Evolutionary conservation across 1,140 invertebrate genomes (phyloP).

Genomic region (Listronotus bonariensis): DNA sequence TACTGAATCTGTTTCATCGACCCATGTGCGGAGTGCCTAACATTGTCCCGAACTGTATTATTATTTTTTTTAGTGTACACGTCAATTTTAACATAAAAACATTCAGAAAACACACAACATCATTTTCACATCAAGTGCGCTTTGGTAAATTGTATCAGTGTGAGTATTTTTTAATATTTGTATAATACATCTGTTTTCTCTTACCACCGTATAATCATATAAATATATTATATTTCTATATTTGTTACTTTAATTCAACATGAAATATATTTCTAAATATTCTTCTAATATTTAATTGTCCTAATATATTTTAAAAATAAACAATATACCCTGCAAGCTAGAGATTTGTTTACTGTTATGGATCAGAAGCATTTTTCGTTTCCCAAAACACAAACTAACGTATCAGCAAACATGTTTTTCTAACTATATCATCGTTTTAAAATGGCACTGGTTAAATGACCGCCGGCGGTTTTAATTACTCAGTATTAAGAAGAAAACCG

Average conservation of each 20-base stretch:
- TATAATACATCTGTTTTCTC: constrained; percentile 10
- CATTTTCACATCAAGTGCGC: constrained; percentile 19
- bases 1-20: too few relatives aligned
- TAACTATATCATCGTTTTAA: too few relatives aligned
- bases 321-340: constrained; percentile 20
- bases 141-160: constrained; percentile 19
- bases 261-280: constrained; percentile 20
- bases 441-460: too few relatives aligned
- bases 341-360: background rate
- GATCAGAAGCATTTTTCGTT: too few relatives aligned
- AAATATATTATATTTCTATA: constrained; percentile 35
- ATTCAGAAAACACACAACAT: constrained; percentile 1
- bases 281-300: constrained; percentile 1
- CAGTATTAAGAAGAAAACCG: too few relatives aligned
- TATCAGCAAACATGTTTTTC: too few relatives aligned
- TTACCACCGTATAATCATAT: constrained; percentile 15
- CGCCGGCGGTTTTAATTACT: too few relatives aligned
- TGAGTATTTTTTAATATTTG: constrained; percentile 8
- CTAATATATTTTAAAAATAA: constrained; percentile 5
- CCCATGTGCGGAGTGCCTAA: too few relatives aligned
- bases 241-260: constrained; percentile 26
- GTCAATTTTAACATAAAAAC: constrained; percentile 11
- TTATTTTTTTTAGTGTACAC: background rate
- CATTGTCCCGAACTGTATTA: too few relatives aligned
- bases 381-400: too few relatives aligned